Percentiles rank a stretch among this genome's conserved stretches.
phyloP scores from a whole-genome alignment of 2,888 invertebrate species.

The Chironomus tentans region DNA sequence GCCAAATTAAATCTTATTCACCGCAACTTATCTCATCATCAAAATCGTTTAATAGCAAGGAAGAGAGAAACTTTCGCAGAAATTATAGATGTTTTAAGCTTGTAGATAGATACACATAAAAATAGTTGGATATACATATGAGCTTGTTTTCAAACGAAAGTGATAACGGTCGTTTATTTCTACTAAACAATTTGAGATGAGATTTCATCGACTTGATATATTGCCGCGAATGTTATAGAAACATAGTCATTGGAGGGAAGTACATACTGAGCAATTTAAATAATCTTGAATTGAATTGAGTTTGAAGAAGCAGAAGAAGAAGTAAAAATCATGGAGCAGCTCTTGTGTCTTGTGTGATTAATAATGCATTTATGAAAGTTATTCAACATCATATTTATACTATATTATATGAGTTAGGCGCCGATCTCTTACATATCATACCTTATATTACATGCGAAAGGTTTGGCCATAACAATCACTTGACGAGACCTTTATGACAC shows the following conservation, averaged over 20 bases:
- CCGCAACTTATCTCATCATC: neutral
- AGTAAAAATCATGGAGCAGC: no score
- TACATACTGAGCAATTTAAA: neutral
- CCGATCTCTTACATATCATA: neutral
- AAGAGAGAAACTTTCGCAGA: neutral
- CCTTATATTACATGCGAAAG: neutral
- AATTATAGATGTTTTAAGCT: neutral
- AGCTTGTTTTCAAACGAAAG: neutral
- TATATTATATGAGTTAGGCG: neutral
- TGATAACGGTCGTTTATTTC: neutral
- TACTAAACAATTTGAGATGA: neutral
- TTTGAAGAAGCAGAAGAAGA: neutral
- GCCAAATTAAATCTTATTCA: neutral
- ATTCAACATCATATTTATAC: neutral
- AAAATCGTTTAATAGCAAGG: neutral
- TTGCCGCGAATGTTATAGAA: neutral
- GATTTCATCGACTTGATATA: neutral
- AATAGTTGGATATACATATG: neutral
- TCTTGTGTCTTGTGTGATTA: neutral
- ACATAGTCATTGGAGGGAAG: neutral
- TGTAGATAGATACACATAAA: neutral
- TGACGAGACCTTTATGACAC: neutral
- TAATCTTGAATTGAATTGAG: neutral
- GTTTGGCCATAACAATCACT: neutral
- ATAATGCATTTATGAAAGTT: slow-evolving; percentile 3